Base-by-base conservation (phyloP, 1,140 invertebrate species). In the Grapholita molesta region DNA sequence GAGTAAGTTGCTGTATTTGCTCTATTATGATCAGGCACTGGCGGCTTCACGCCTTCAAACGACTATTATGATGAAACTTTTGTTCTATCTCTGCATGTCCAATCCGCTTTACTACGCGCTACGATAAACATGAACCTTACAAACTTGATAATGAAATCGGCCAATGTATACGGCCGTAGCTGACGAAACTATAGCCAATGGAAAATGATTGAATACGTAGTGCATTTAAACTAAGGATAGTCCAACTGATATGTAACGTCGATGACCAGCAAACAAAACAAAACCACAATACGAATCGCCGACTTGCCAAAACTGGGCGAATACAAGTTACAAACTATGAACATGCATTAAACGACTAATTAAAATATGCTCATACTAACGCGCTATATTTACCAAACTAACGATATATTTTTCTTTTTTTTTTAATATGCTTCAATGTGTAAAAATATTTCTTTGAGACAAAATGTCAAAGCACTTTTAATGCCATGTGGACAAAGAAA, bases 361-460 rank as follows among this genome's bases (percentile, higher is more conserved):
- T 89, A 89, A 88, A 90, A 88, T 90, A 88, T 84, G 84, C 79
- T 88, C 77, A 68, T 84, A 84, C 84, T 88, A 88, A 89, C 78
- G 71, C 75, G 75, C 81, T 90, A 90, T 73, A 84, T 73, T 88
- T 89, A 89, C 76, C 68, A 84, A 87, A 89, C 86, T 90, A 88
- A 88, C 84, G 81, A 85, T 90, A 90, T 90, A 87, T 80, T 83
- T 87, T 74, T 82, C 70, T 82, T 78, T 82, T 84, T 81, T n/a
- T 78, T 75, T 82, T 81, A 77, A 84, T 86, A 89, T 77, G 79
- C 75, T 82, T 86, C 82, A 80, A 81, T 82, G 84, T 89, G 88
- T 89, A 90, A 89, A 90, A 90, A 89, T 90, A 90, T 79, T 85
- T 86, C 74, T 84, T 90, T 86, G 77, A 84, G 81, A 85, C 80